These are phyloP conservation scores for Drosophila kohkoa DNA, from an alignment of 1,140 invertebrate species.

Conservation along the genomic window DNA sequence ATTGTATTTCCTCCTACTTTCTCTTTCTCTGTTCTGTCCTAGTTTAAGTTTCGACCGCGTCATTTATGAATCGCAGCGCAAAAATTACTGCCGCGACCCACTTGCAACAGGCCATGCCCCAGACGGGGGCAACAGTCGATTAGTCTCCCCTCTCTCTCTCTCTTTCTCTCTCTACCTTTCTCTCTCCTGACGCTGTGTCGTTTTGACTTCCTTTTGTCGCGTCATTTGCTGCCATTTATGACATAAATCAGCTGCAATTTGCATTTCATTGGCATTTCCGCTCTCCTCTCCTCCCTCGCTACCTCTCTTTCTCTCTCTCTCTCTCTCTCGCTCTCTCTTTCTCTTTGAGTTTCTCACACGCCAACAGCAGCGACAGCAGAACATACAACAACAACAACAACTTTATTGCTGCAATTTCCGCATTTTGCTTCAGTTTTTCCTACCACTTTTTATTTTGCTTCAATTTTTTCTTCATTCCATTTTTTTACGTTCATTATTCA, in stretches of 20 bases:
- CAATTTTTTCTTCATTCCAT: background rate
- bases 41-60: conserved; percentile 30
- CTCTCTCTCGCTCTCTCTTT: background rate
- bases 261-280: conserved; percentile 54
- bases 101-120: conserved; percentile 17
- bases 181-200: background rate
- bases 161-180: background rate
- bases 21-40: conserved; percentile 15
- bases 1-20: background rate
- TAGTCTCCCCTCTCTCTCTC: conserved; percentile 7
- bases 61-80: conserved; percentile 11
- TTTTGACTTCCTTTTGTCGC: conserved; percentile 22
- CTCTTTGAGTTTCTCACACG: background rate
- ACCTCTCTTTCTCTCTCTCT: background rate
- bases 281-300: background rate
- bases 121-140: conserved; percentile 44
- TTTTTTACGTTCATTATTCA: conserved; percentile 22
- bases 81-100: conserved; percentile 4
- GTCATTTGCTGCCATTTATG: conserved; percentile 44
- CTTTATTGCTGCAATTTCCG: conserved; percentile 51
- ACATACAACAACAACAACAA: conserved; percentile 16
- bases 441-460: background rate
- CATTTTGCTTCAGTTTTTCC: conserved; percentile 1
- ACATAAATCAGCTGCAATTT: conserved; percentile 62
- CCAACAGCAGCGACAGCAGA: conserved; percentile 33